Conservation (phyloP, 2,113 vertebrate species). For the Aramus guarauna region DNA sequence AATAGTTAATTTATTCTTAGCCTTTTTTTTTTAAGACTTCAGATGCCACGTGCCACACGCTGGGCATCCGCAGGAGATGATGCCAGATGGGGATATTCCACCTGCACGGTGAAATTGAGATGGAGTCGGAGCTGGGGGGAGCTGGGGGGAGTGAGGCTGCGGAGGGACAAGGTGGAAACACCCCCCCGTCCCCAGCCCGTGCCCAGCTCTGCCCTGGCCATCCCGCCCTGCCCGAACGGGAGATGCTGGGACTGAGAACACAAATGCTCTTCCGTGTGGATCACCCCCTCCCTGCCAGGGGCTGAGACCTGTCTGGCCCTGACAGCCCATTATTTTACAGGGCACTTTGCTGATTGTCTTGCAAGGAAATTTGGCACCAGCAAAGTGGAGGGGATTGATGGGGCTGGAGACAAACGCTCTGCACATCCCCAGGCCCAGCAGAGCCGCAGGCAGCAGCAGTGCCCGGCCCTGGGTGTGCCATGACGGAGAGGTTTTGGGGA, state of each 20-base stretch:
- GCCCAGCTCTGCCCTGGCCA: not conserved
- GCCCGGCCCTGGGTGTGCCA: not conserved
- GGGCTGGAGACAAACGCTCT: not conserved
- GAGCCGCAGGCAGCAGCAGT: not conserved
- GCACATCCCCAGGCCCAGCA: fast-evolving
- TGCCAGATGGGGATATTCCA: not conserved
- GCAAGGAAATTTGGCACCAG: not conserved
- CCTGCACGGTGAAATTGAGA: not conserved
- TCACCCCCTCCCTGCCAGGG: not conserved
- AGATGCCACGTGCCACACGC: fast-evolving
- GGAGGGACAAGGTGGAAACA: not conserved
- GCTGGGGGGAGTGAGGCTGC: not conserved
- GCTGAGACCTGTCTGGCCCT: not conserved
- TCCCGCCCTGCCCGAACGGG: not conserved
- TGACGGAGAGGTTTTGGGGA: not conserved
- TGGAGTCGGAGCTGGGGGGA: not conserved
- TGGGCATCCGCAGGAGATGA: not conserved
- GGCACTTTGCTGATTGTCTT: not conserved
- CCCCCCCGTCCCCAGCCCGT: not conserved
- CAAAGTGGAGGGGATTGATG: not conserved
- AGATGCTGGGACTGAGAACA: not conserved
- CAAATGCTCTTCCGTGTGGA: not conserved
- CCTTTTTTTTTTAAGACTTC: not conserved
- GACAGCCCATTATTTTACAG: not conserved
- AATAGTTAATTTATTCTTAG: not conserved